A percentile compares a stretch with the other conserved stretches of the same genome.
phyloP scores from a whole-genome alignment of 1,140 invertebrate genomes.

The Drosophila tropicalis region DNA sequence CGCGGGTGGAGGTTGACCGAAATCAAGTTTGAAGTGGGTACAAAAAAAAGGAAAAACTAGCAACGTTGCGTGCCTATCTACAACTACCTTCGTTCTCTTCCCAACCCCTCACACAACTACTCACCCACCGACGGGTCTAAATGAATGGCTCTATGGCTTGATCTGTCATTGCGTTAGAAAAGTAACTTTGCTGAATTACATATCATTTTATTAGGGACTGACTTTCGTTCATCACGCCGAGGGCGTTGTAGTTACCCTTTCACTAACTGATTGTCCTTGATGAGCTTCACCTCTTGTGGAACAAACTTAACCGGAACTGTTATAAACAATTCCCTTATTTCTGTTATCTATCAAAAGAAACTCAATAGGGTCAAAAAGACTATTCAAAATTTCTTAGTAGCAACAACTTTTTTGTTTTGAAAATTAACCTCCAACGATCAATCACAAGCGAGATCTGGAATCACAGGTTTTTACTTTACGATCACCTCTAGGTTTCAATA shows the following conservation, averaged over 20 bases:
- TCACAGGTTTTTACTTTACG: not conserved
- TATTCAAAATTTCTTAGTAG: too few species aligned
- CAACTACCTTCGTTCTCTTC: not conserved
- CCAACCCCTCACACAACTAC: not conserved
- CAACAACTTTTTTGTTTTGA: too few species aligned
- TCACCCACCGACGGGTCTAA: slow-evolving; percentile 1
- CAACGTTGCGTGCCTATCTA: slow-evolving; percentile 35
- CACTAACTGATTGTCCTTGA: not conserved
- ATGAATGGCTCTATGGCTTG: slow-evolving; percentile 38
- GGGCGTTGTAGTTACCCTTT: not conserved
- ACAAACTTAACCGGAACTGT: not conserved
- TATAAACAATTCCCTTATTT: too few species aligned
- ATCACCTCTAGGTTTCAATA: slow-evolving; percentile 12
- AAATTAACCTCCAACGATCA: not conserved
- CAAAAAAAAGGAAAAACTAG: slow-evolving; percentile 49
- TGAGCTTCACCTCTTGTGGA: too few species aligned
- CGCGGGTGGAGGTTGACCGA: slow-evolving; percentile 70
- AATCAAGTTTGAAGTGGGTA: slow-evolving; percentile 79
- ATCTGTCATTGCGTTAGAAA: slow-evolving; percentile 72
- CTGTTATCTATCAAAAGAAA: too few species aligned
- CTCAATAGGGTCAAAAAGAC: too few species aligned
- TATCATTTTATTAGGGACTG: slow-evolving; percentile 47
- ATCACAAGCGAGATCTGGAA: not conserved
- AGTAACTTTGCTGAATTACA: slow-evolving; percentile 20
- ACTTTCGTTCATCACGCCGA: slow-evolving; percentile 2